Evolutionary conservation across 2,797 vertebrate species (phyloP).

Genomic region (Antrozous pallidus): DNA sequence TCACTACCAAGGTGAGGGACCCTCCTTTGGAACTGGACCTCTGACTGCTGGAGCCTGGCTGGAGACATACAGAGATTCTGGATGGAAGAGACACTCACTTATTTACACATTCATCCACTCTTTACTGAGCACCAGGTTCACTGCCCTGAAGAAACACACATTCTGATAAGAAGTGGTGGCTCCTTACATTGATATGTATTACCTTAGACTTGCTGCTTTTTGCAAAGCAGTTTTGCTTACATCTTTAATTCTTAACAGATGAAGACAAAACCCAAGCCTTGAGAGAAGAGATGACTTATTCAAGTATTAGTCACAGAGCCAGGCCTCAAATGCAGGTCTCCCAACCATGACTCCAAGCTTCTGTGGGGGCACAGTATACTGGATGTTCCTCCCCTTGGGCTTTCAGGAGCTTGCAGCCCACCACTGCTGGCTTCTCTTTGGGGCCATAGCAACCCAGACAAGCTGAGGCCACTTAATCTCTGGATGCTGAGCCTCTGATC

Average conservation of each 20-base stretch:
- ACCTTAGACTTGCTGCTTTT: background rate
- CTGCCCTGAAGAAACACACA: background rate
- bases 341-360: background rate
- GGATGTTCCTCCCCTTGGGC: background rate
- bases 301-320: background rate
- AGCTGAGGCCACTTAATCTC: background rate
- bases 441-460: background rate
- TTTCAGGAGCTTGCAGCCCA: background rate
- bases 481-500: background rate
- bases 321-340: background rate
- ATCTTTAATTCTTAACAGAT: background rate
- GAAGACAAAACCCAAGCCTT: background rate
- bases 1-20: background rate
- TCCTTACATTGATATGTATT: background rate
- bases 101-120: background rate
- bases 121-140: background rate
- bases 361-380: background rate
- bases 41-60: background rate
- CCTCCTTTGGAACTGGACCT: background rate
- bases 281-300: slow-evolving; percentile 30
- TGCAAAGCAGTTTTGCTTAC: slow-evolving; percentile 25
- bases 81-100: background rate
- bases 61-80: background rate
- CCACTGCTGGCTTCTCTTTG: background rate
- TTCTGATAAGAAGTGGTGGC: background rate